Conservation (phyloP, 2,113 vertebrate species). For the Dipodomys spectabilis region DNA sequence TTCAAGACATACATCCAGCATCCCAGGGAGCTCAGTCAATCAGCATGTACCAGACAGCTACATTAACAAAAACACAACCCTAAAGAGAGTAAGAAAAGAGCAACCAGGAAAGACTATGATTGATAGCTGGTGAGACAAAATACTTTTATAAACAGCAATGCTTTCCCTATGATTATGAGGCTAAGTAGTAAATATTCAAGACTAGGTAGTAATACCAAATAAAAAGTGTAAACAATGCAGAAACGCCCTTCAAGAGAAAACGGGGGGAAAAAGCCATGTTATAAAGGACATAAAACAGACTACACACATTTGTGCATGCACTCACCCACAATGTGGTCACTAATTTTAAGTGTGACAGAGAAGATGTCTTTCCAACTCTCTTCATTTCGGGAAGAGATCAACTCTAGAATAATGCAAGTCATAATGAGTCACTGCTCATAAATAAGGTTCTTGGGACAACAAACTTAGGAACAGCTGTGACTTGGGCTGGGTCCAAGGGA, state of each 20-base stretch:
- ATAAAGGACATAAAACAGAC: background rate
- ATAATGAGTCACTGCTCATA: constrained; percentile 71
- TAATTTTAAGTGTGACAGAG: background rate
- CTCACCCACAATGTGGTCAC: background rate
- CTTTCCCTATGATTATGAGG: background rate
- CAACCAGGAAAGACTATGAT: background rate
- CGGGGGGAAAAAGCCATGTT: constrained; percentile 2
- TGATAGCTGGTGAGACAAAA: background rate
- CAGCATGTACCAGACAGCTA: background rate
- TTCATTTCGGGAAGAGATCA: constrained; percentile 27
- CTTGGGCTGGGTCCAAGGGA: constrained; percentile 15
- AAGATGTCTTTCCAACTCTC: background rate
- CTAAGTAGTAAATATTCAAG: background rate
- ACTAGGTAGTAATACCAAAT: constrained; percentile 17
- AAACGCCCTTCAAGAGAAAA: background rate
- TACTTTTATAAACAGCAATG: background rate
- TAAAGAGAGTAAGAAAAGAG: background rate
- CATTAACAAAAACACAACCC: background rate
- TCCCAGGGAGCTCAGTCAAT: constrained; percentile 29
- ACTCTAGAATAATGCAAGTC: constrained; percentile 75
- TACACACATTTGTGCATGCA: background rate
- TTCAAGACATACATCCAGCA: constrained; percentile 34
- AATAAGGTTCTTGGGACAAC: constrained; percentile 46
- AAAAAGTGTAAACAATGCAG: constrained; percentile 10
- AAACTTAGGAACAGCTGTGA: constrained; percentile 58